A percentile compares a stretch with the other conserved stretches of the same genome.
These are phyloP conservation scores for Parauchenoglanis punctatus DNA, from an alignment of 2,797 vertebrate species.

Conservation along the genomic window DNA sequence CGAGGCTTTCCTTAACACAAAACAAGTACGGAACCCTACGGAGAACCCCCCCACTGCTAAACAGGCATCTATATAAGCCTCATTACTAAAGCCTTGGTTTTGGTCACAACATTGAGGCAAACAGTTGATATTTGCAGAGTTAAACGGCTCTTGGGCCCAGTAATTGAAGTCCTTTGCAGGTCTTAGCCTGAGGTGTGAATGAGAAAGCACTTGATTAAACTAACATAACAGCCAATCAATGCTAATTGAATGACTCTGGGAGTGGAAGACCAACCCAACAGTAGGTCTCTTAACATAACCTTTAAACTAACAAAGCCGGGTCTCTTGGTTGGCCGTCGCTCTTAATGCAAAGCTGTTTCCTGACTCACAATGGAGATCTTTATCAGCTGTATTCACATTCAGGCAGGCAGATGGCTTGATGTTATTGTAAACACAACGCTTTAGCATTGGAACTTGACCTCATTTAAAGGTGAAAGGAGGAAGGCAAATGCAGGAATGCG, in stretches of 20 bases:
- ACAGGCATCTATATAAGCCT: conserved; percentile 11
- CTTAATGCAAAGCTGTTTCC: conserved; percentile 61
- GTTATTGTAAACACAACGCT: conserved; percentile 48
- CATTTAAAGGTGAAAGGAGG: conserved; percentile 57
- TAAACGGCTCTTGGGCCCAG: conserved; percentile 40
- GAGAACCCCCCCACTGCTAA: background rate
- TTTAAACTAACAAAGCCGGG: conserved; percentile 61
- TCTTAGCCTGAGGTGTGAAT: conserved; percentile 54
- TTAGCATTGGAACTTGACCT: conserved; percentile 51
- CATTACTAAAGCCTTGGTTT: background rate
- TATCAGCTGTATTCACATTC: conserved; percentile 61
- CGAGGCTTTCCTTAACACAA: conserved; percentile 4
- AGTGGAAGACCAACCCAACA: conserved; percentile 49
- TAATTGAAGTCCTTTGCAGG: conserved; percentile 58
- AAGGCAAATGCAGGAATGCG: conserved; percentile 43
- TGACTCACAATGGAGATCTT: conserved; percentile 60
- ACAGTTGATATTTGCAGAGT: conserved; percentile 32
- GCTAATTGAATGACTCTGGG: conserved; percentile 60
- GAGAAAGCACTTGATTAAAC: conserved; percentile 52
- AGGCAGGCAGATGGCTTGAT: conserved; percentile 56
- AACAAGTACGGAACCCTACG: background rate
- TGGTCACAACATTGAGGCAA: background rate
- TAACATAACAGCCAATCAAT: conserved; percentile 64
- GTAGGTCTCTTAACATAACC: conserved; percentile 59
- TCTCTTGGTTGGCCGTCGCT: conserved; percentile 51